Percentiles rank a stretch among this genome's conserved stretches.
These are phyloP conservation scores for Cydia amplana DNA, from an alignment of 1,140 invertebrate genomes.

Conservation along the genomic window DNA sequence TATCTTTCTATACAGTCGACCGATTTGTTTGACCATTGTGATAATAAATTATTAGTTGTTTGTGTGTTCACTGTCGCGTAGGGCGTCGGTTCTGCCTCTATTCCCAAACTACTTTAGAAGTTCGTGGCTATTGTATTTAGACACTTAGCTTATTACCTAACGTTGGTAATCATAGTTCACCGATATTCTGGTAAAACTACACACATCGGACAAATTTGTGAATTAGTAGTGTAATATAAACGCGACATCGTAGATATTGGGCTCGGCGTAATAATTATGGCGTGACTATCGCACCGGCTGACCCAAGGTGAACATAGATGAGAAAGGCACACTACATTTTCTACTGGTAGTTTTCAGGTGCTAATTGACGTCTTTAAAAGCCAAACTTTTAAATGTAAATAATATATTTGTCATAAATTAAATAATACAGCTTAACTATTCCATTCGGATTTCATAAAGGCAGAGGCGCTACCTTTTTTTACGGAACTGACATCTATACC, in stretches of 20 bases:
- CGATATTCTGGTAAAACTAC: not conserved
- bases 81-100: not conserved
- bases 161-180: not conserved
- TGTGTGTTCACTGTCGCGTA: not conserved
- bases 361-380: too few species aligned
- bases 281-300: conserved; percentile 21
- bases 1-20: not conserved
- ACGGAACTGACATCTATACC: too few species aligned
- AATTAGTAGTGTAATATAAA: conserved; percentile 2
- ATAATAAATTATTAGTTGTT: conserved; percentile 9
- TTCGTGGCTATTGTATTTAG: not conserved
- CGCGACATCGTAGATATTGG: not conserved
- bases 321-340: not conserved
- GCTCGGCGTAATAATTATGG: not conserved
- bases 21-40: not conserved
- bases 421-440: too few species aligned
- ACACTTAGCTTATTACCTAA: not conserved
- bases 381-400: too few species aligned
- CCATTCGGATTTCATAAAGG: too few species aligned
- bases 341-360: not conserved
- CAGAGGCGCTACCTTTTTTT: too few species aligned
- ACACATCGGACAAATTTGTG: not conserved
- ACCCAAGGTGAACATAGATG: conserved; percentile 25
- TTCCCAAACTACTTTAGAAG: not conserved
- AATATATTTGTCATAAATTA: too few species aligned